phyloP scores from a whole-genome alignment of 2,888 invertebrate species.

The Drosophila neonasuta region DNA sequence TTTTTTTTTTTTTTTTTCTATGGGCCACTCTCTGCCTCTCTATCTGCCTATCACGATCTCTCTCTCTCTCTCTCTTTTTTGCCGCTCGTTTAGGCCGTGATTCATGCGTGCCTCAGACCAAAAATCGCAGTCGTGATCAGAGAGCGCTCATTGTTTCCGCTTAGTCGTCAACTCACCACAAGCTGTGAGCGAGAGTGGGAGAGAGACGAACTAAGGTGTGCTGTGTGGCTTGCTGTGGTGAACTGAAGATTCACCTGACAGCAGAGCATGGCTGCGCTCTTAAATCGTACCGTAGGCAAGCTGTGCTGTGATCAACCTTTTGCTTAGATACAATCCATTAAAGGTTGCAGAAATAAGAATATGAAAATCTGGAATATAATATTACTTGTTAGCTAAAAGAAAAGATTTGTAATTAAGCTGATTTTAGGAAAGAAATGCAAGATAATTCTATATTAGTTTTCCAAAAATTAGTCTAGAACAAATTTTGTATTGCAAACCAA shows the following conservation, averaged over 20 bases:
- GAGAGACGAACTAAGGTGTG: slow-evolving; percentile 1
- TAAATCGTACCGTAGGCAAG: slow-evolving; percentile 49
- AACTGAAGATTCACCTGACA: slow-evolving; percentile 34
- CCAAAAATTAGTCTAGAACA: no score
- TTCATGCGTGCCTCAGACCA: slow-evolving; percentile 64
- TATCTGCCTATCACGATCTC: neutral
- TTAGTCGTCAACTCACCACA: slow-evolving; percentile 46
- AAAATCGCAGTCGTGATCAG: slow-evolving; percentile 46
- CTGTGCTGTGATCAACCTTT: slow-evolving; percentile 8
- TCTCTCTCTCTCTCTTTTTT: neutral
- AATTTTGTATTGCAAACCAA: no score
- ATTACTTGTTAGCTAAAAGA: no score
- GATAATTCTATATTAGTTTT: no score
- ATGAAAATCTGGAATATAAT: no score
- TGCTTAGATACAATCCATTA: no score
- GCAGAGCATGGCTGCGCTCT: slow-evolving; percentile 48
- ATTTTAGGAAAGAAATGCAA: neutral
- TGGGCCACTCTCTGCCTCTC: slow-evolving; percentile 29
- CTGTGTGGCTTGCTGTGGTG: slow-evolving; percentile 39
- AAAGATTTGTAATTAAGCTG: no score
- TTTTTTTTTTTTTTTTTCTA: slow-evolving; percentile 30
- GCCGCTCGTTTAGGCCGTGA: slow-evolving; percentile 59
- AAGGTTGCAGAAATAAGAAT: no score
- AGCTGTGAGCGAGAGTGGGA: neutral
- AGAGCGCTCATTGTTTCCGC: slow-evolving; percentile 61